Base-by-base conservation (phyloP, 2,888 invertebrate genomes). In the Drosophila setosimentum region DNA sequence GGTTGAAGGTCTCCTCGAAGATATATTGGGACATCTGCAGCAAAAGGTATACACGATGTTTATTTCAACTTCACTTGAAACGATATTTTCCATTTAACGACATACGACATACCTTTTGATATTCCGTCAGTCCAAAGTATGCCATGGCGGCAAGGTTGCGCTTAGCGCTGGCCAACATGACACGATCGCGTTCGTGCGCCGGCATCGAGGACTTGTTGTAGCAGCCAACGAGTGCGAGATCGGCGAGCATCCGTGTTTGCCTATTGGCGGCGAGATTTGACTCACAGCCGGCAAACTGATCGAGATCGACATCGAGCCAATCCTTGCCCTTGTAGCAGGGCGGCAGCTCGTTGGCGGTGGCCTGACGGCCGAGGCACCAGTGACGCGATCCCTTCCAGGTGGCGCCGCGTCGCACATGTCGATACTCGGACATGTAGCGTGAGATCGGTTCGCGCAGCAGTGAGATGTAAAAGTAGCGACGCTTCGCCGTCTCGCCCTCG, bases 181-280 rank as follows among this genome's bases (percentile, higher is more conserved):
- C 96, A 62, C 96, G 94, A 91, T 98, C 97, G 42, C 97, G 94
- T 89, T 97, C 97, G 16, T 94, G 94, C 58, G 94, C 94, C 58
- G 96, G 95, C 94, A 97, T 95, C 80, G 95, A 95, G 57, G 96
- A 96, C 83, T 95, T 96, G 92, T 99, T 98, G 94, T 99, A 99
- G 94, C 99, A 99, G 67, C 98, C 98, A 42, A 99, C 97, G 58
- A 99, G 94, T 68, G 97, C 97, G 79, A 99, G 94, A 94, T 99
- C 98, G 21, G 99, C 98, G 90, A 99, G 93, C 99, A 99, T 99
- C 82, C 99, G 95, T 4, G 99, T 99, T 94, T 99, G 99, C 73
- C 99, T 94, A 94, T 99, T 99, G 91, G 96, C 96, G 27, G 99
- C 99, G 91, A 99, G 94, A 94, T 99, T 99, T 93, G 97, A 96